Percentiles rank a stretch among this genome's conserved stretches.
Conservation (phyloP, 64 coral and sea anemone genomes). For the Montipora cactus region DNA sequence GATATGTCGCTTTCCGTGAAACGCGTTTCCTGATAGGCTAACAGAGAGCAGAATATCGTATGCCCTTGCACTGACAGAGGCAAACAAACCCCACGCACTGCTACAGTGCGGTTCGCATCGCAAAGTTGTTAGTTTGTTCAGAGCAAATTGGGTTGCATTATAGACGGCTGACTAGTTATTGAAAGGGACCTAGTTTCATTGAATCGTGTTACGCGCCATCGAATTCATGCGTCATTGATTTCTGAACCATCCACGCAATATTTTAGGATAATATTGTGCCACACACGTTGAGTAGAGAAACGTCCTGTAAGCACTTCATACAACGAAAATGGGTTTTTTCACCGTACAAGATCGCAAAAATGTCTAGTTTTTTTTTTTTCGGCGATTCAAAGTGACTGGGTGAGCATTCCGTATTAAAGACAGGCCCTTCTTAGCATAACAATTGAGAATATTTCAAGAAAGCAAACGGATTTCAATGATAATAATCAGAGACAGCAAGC, state of each 20-base stretch:
- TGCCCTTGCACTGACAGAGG: background rate
- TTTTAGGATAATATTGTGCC: background rate
- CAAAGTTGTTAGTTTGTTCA: conserved; percentile 41
- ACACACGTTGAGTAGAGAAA: background rate
- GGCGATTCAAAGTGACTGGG: background rate
- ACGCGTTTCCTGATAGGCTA: background rate
- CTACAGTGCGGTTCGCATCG: background rate
- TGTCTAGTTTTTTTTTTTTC: background rate
- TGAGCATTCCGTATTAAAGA: background rate
- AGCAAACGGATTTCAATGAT: conserved; percentile 1
- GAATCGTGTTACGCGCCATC: background rate
- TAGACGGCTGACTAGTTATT: conserved; percentile 9
- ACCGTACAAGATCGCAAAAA: no score
- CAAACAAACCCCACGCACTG: conserved; percentile 48
- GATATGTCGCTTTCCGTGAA: background rate
- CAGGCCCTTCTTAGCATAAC: conserved; percentile 21
- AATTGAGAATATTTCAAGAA: conserved; percentile 3
- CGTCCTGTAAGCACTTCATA: no score
- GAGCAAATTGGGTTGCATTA: conserved; percentile 5
- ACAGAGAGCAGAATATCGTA: background rate
- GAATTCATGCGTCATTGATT: background rate
- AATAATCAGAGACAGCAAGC: background rate
- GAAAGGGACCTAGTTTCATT: background rate
- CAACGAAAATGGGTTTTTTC: no score
- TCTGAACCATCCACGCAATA: conserved; percentile 19